Evolutionary conservation across 2,888 invertebrate genomes (phyloP).

Genomic region (Macroteleia sp.): DNA sequence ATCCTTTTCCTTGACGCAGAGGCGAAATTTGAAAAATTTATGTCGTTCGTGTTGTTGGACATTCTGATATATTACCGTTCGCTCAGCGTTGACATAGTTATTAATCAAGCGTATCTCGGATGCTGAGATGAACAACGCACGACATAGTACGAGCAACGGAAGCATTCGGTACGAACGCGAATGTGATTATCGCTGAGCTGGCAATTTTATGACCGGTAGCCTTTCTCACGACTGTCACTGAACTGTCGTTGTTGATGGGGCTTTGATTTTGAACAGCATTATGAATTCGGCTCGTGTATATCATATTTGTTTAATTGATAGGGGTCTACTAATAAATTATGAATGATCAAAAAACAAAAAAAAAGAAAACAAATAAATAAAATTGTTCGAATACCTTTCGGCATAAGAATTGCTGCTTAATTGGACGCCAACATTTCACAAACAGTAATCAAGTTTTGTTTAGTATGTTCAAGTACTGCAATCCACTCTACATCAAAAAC

Average conservation of each 20-base stretch:
- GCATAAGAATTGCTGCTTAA: no score
- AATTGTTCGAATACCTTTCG: conserved; percentile 18
- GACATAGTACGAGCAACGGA: conserved; percentile 52
- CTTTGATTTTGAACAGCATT: conserved; percentile 30
- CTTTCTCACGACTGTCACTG: conserved; percentile 63
- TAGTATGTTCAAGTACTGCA: no score
- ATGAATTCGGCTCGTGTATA: conserved; percentile 11
- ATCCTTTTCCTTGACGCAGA: conserved; percentile 57
- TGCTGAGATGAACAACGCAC: conserved; percentile 63
- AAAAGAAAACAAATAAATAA: no score
- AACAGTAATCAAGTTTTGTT: no score
- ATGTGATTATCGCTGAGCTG: conserved; percentile 56
- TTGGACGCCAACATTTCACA: not conserved
- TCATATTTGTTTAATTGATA: conserved; percentile 40
- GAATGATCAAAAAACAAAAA: no score
- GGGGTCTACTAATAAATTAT: no score
- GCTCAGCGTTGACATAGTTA: conserved; percentile 68
- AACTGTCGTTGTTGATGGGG: conserved; percentile 46
- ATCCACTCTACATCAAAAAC: no score
- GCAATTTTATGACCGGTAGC: conserved; percentile 62
- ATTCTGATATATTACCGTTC: conserved; percentile 66
- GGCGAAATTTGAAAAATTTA: conserved; percentile 67
- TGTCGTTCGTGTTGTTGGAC: conserved; percentile 66
- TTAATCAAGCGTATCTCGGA: conserved; percentile 72
- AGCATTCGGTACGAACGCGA: conserved; percentile 54